These are phyloP conservation scores for Phengaris alcon DNA, from an alignment of 2,888 invertebrate species.

Conservation along the genomic window DNA sequence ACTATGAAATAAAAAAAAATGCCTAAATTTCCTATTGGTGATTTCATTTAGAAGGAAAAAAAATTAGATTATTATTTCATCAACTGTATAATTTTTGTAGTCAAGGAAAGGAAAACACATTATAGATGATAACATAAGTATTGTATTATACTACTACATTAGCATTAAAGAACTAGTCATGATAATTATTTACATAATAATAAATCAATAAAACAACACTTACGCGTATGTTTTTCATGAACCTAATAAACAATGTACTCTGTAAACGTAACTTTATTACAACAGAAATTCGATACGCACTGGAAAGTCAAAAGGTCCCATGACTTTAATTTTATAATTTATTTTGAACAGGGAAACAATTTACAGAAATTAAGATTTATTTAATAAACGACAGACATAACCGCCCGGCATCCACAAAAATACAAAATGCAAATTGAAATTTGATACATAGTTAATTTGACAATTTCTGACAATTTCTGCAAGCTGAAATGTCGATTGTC, in stretches of 20 bases:
- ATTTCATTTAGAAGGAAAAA: too few species aligned
- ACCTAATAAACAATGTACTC: too few species aligned
- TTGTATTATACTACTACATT: neutral
- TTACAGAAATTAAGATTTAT: neutral
- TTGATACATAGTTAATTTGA: neutral
- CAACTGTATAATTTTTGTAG: too few species aligned
- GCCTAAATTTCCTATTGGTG: too few species aligned
- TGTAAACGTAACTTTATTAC: neutral
- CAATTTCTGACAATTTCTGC: neutral
- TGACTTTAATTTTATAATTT: neutral
- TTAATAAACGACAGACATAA: neutral
- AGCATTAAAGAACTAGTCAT: neutral
- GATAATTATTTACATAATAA: neutral
- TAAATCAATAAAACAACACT: constrained; percentile 1
- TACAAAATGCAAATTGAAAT: neutral
- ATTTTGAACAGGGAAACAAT: neutral
- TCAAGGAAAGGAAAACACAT: too few species aligned
- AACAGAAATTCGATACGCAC: neutral
- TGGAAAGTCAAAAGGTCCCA: neutral
- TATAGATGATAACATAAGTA: too few species aligned
- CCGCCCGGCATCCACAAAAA: neutral
- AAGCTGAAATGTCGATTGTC: neutral
- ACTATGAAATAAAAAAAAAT: too few species aligned
- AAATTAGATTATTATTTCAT: too few species aligned
- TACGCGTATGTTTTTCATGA: neutral